These are phyloP conservation scores for Dryas iulia DNA, from an alignment of 1,140 invertebrate genomes.

Conservation along the genomic window DNA sequence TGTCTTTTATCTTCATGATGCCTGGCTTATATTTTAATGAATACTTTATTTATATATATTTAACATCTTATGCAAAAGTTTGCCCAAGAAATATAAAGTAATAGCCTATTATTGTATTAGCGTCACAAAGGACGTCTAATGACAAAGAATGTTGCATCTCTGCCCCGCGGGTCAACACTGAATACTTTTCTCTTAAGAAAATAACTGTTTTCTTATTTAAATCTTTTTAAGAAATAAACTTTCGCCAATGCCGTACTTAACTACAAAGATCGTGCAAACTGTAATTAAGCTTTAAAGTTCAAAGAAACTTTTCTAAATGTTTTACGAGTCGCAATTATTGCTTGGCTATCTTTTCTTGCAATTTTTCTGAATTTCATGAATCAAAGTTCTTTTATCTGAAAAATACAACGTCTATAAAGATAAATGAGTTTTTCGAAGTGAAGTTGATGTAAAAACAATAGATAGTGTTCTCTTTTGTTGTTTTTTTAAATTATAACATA, in stretches of 20 bases:
- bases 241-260: neutral
- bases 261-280: slow-evolving; percentile 1
- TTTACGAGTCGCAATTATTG: slow-evolving; percentile 3
- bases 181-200: neutral
- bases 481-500: no score
- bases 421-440: neutral
- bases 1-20: no score
- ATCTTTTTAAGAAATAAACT: slow-evolving; percentile 4
- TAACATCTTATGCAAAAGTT: slow-evolving; percentile 1
- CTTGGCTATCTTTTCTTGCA: neutral
- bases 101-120: neutral
- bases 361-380: neutral
- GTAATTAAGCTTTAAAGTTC: slow-evolving; percentile 2
- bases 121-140: slow-evolving; percentile 6
- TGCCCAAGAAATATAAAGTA: slow-evolving; percentile 1
- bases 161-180: slow-evolving; percentile 1
- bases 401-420: neutral
- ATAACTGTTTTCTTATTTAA: slow-evolving; percentile 11
- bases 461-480: no score
- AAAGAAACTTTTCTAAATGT: neutral
- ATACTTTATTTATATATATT: neutral
- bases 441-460: no score
- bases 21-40: neutral
- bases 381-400: neutral
- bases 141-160: slow-evolving; percentile 14